Evolutionary conservation across 2,888 invertebrate species (phyloP).

Genomic region (Xestia ashworthii): DNA sequence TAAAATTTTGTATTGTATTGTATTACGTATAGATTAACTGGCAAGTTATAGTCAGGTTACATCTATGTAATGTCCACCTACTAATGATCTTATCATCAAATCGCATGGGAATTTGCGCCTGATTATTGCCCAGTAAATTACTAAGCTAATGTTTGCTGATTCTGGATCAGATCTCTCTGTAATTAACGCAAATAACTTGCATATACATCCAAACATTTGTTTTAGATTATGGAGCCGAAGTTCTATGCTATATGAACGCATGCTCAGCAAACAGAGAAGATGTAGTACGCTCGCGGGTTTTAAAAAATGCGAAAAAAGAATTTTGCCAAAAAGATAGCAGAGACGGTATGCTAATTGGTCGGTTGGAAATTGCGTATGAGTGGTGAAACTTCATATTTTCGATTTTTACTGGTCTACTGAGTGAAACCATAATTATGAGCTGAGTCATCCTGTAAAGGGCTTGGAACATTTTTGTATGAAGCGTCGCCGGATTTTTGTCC

Average conservation of each 20-base stretch:
- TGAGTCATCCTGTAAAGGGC: background rate
- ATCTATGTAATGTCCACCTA: background rate
- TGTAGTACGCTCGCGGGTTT: background rate
- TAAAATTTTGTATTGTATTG: too few relatives aligned
- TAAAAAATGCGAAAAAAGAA: slow-evolving; percentile 16
- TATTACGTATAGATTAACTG: background rate
- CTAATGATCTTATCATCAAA: background rate
- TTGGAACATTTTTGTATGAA: too few relatives aligned
- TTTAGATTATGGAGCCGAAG: slow-evolving; percentile 5
- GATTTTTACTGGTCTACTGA: slow-evolving; percentile 4
- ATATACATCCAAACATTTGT: slow-evolving; percentile 6
- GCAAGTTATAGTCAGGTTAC: background rate
- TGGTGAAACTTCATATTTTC: background rate
- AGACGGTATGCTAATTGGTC: slow-evolving; percentile 35
- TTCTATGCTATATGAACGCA: background rate
- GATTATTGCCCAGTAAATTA: slow-evolving; percentile 23
- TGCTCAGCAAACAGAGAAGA: slow-evolving; percentile 14
- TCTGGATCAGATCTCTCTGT: slow-evolving; percentile 29
- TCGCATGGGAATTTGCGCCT: slow-evolving; percentile 9
- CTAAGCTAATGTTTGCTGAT: slow-evolving; percentile 39
- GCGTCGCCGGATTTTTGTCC: too few relatives aligned
- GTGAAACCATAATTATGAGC: background rate
- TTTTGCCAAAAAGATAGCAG: slow-evolving; percentile 28
- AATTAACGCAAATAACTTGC: slow-evolving; percentile 41
- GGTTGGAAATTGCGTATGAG: slow-evolving; percentile 21